Percentiles rank a stretch among this genome's conserved stretches.
These are phyloP conservation scores for Melipona beecheii DNA, from an alignment of 2,888 invertebrate genomes.

Conservation along the genomic window DNA sequence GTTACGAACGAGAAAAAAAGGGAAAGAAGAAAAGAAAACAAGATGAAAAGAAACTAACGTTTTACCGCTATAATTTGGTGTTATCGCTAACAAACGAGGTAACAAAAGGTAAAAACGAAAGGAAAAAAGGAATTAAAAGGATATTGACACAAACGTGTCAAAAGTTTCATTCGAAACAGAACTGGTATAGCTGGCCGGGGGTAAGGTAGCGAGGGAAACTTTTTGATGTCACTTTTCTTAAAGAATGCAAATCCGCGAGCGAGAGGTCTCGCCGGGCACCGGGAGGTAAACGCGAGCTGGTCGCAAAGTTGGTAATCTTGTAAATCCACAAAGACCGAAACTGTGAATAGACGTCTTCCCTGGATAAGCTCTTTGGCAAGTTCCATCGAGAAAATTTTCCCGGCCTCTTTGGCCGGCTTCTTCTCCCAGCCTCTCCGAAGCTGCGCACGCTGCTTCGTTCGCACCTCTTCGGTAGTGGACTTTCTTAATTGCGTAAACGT, in stretches of 20 bases:
- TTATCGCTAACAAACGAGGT: too few species aligned
- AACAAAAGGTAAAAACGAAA: too few species aligned
- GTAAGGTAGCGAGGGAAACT: slow-evolving; percentile 17
- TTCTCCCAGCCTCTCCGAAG: slow-evolving; percentile 1
- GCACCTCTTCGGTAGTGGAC: slow-evolving; percentile 32
- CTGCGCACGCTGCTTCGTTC: slow-evolving; percentile 29
- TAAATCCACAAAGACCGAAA: slow-evolving; percentile 72
- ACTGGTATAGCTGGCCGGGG: neutral
- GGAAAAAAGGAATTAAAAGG: too few species aligned
- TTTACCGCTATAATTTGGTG: neutral
- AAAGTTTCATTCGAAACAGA: neutral
- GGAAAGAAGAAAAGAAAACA: too few species aligned
- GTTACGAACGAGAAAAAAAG: neutral
- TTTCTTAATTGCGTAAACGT: slow-evolving; percentile 61
- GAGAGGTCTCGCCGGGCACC: slow-evolving; percentile 21
- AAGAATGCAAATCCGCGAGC: slow-evolving; percentile 35
- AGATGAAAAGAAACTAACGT: neutral
- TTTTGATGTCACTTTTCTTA: slow-evolving; percentile 31
- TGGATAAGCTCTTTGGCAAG: slow-evolving; percentile 63
- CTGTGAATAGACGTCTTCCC: slow-evolving; percentile 64
- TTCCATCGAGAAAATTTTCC: slow-evolving; percentile 65
- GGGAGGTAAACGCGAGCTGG: slow-evolving; percentile 40
- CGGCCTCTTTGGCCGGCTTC: slow-evolving; percentile 12
- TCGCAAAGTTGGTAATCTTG: slow-evolving; percentile 69
- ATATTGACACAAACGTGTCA: neutral